Base-by-base conservation (phyloP, 2,888 invertebrate genomes). In the Sussaba pulchella region DNA sequence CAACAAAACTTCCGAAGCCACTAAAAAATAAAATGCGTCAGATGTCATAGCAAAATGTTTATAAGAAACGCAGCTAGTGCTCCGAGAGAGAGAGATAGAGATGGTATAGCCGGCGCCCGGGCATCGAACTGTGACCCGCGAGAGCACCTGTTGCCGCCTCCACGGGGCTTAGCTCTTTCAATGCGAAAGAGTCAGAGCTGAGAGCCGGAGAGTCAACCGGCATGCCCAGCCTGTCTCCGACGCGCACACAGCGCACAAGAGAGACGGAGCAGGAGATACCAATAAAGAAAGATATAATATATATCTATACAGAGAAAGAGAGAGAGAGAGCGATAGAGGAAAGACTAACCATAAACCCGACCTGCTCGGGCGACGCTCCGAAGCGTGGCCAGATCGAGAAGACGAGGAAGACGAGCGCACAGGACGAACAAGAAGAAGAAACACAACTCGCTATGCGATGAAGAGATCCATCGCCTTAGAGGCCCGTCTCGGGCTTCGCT, bases 81-180 rank as follows among this genome's bases (percentile, higher is more conserved):
- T 6, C 31, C 4, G 31, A 31, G 31, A 5, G 31, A 31, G 31
- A 72, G 19, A 12, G 52, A 21, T 61, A 50, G 39, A 74, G 45
- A 70, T 31, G 66, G 71, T 59, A 54, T 17, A 54, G 67, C 21
- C 71, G 43, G 54, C 76, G 84, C 78, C 70, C 87, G 89, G 89
- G 88, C 89, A 89, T 87, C 89, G 90, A 90, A 90, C 90, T 89
- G 86, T 90, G 90, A 89, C 89, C 88, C 86, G 78, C 74, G 84
- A 87, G 84, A 88, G 90, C 89, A 90, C 90, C 90, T 89, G 90
- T 90, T 90, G 90, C 90, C 87, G 87, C 87, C 88, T 87, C 87
- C 87, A 84, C 85, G 83, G 80, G n/a, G 84, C 84, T 83, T 82
- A 84, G 85, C 85, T 87, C 87, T 83, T 86, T 85, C 61, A 76